These are phyloP conservation scores for Saccostrea glomerata DNA, from an alignment of 1,140 invertebrate species.

Conservation along the genomic window DNA sequence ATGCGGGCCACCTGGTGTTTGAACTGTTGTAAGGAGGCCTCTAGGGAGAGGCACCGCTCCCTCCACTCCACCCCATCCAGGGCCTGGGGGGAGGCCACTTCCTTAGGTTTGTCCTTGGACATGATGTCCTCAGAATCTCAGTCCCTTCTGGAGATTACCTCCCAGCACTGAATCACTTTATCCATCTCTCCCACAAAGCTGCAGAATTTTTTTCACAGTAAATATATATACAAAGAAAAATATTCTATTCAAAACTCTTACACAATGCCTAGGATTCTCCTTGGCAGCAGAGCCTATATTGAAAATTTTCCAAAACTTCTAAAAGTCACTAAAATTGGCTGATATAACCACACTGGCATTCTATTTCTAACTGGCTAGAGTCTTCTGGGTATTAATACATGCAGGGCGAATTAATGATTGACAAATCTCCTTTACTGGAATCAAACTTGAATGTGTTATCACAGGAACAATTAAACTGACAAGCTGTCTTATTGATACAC, in stretches of 20 bases:
- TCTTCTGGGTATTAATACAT: conserved; percentile 18
- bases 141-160: not conserved
- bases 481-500: conserved; percentile 27
- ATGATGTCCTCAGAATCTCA: conserved; percentile 7
- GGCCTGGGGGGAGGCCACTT: not conserved
- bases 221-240: conserved; percentile 32
- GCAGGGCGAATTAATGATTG: conserved; percentile 7
- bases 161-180: not conserved
- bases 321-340: not conserved
- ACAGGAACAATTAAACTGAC: conserved; percentile 25
- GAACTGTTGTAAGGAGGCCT: conserved; percentile 89
- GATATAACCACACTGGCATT: not conserved
- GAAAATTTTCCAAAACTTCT: conserved; percentile 13
- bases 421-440: not conserved
- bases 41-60: conserved; percentile 89
- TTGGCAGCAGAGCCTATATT: not conserved
- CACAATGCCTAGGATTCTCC: not conserved
- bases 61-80: conserved; percentile 83
- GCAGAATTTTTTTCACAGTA: conserved; percentile 23
- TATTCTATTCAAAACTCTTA: conserved; percentile 3
- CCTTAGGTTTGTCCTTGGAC: not conserved
- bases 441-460: conserved; percentile 25
- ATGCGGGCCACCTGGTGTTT: conserved; percentile 90
- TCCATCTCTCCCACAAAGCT: conserved; percentile 7
- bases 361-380: not conserved